These are phyloP conservation scores for Gymnorhina tibicen DNA, from an alignment of 2,113 vertebrate species.

Conservation along the genomic window DNA sequence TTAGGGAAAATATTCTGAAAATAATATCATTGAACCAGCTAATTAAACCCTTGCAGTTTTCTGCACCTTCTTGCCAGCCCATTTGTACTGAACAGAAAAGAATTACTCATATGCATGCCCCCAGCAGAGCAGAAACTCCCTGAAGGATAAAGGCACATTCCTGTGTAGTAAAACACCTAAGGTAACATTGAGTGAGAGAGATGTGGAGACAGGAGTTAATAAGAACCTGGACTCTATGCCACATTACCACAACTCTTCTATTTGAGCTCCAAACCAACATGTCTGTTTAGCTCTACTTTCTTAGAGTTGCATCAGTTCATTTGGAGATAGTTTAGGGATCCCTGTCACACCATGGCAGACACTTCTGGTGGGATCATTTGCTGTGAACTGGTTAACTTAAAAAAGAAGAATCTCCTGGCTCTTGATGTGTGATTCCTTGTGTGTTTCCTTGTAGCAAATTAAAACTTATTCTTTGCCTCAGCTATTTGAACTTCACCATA, in stretches of 20 bases:
- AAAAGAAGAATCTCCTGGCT: not conserved
- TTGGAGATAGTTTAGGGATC: not conserved
- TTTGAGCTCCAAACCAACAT: not conserved
- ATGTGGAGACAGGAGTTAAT: not conserved
- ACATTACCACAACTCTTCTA: not conserved
- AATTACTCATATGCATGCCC: rapidly evolving
- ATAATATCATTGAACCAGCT: not conserved
- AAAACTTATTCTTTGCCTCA: not conserved
- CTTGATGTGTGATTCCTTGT: not conserved
- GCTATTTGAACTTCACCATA: not conserved
- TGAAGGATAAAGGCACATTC: not conserved
- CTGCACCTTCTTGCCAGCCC: not conserved
- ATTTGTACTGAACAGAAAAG: not conserved
- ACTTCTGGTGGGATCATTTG: not conserved
- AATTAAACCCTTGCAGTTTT: not conserved
- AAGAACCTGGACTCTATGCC: not conserved
- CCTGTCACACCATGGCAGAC: not conserved
- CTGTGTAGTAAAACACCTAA: not conserved
- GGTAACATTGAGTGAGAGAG: not conserved
- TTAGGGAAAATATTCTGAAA: not conserved
- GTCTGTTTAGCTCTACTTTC: not conserved
- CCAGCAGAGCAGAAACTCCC: not conserved
- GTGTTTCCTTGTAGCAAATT: not conserved
- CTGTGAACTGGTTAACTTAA: not conserved
- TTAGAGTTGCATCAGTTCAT: not conserved